phyloP scores from a whole-genome alignment of 2,888 invertebrate genomes.

The Cephus nigrinus region DNA sequence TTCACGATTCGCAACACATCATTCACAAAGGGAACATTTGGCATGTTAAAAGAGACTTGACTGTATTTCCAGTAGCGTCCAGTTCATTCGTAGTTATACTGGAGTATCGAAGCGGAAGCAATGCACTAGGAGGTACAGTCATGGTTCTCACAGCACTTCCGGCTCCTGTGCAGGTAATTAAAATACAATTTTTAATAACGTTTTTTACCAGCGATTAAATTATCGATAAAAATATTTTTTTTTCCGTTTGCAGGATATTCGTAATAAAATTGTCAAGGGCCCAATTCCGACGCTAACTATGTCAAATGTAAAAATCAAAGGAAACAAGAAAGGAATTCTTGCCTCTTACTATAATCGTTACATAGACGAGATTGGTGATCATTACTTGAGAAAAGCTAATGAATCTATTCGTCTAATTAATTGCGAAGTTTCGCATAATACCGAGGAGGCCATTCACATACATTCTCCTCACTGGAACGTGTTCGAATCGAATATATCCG shows the following conservation, averaged over 20 bases:
- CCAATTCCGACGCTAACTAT: constrained; percentile 82
- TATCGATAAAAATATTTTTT: not conserved
- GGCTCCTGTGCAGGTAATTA: constrained; percentile 73
- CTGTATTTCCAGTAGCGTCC: constrained; percentile 90
- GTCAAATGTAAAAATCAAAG: constrained; percentile 79
- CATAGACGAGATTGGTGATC: constrained; percentile 86
- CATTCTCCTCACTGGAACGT: constrained; percentile 90
- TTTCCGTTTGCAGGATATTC: constrained; percentile 69
- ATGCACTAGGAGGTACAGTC: constrained; percentile 85
- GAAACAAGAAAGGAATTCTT: constrained; percentile 84
- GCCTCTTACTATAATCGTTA: constrained; percentile 90
- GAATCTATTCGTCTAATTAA: constrained; percentile 84
- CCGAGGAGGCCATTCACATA: constrained; percentile 82
- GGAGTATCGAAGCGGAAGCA: constrained; percentile 82
- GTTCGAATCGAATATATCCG: constrained; percentile 86
- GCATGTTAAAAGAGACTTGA: constrained; percentile 85
- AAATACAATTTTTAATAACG: not conserved
- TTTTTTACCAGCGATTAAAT: not conserved
- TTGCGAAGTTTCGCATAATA: constrained; percentile 85
- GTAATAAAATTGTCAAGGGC: constrained; percentile 80
- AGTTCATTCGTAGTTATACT: constrained; percentile 84
- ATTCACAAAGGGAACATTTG: constrained; percentile 75
- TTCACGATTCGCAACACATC: constrained; percentile 80
- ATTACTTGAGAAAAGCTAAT: constrained; percentile 87
- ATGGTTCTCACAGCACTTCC: constrained; percentile 80